These are phyloP conservation scores for Pseudachorutes palmiensis DNA, from an alignment of 1,140 invertebrate species.

Conservation along the genomic window DNA sequence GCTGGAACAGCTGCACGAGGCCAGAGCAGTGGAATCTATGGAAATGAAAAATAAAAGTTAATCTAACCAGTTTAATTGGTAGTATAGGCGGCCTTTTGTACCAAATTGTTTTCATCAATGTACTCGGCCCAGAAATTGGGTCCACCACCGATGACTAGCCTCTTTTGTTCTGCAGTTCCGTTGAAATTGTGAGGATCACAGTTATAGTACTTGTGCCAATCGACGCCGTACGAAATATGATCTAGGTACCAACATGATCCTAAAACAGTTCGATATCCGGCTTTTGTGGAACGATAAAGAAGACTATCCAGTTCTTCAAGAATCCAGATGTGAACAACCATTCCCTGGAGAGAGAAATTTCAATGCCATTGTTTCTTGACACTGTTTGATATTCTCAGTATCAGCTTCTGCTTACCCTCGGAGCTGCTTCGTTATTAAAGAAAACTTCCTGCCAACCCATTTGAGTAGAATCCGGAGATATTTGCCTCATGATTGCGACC, in stretches of 20 bases:
- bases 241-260: conserved; percentile 82
- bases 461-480: conserved; percentile 46
- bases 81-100: no score
- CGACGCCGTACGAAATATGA: conserved; percentile 57
- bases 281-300: conserved; percentile 43
- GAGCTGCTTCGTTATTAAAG: conserved; percentile 57
- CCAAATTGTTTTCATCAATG: conserved; percentile 48
- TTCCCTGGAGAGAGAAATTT: no score
- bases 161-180: conserved; percentile 43
- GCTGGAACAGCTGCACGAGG: conserved; percentile 52
- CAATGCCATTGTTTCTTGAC: no score
- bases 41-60: neutral
- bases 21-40: conserved; percentile 41
- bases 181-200: conserved; percentile 64
- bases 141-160: conserved; percentile 68
- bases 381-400: no score
- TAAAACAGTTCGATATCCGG: conserved; percentile 48
- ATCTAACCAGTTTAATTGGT: neutral
- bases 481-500: conserved; percentile 47
- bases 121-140: conserved; percentile 56
- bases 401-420: no score
- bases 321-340: conserved; percentile 65
- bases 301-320: conserved; percentile 43
- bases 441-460: conserved; percentile 92
- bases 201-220: conserved; percentile 65